phyloP scores from a whole-genome alignment of 2,113 vertebrate species.

The Phainopepla nitens region DNA sequence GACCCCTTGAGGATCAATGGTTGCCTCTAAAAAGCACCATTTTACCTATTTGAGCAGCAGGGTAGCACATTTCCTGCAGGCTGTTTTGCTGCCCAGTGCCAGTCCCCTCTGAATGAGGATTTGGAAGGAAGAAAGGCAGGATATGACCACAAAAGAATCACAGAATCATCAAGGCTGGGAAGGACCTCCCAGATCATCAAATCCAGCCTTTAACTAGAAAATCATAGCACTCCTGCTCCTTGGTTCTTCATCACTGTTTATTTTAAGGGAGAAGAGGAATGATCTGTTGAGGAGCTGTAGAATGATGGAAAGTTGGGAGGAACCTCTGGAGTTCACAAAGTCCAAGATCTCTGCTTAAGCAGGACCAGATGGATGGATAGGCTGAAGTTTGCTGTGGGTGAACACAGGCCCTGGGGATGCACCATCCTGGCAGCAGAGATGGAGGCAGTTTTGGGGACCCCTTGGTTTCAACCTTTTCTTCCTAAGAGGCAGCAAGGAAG shows the following conservation, averaged over 20 bases:
- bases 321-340: neutral
- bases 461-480: neutral
- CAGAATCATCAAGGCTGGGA: neutral
- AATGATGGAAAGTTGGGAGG: neutral
- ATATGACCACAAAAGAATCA: neutral
- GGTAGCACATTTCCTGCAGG: neutral
- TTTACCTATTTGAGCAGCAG: neutral
- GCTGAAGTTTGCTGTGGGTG: neutral
- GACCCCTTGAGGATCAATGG: accelerated
- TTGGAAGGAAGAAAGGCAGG: neutral
- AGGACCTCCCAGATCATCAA: neutral
- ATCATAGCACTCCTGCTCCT: neutral
- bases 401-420: neutral
- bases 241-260: neutral
- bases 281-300: neutral
- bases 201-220: neutral
- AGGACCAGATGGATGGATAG: neutral
- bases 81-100: neutral
- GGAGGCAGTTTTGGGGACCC: neutral
- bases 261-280: neutral
- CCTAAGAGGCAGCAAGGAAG: accelerated
- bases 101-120: neutral
- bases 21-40: neutral
- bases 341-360: neutral
- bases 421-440: neutral